phyloP scores from a whole-genome alignment of 2,113 vertebrate genomes.

The Hepsetus odoe region DNA sequence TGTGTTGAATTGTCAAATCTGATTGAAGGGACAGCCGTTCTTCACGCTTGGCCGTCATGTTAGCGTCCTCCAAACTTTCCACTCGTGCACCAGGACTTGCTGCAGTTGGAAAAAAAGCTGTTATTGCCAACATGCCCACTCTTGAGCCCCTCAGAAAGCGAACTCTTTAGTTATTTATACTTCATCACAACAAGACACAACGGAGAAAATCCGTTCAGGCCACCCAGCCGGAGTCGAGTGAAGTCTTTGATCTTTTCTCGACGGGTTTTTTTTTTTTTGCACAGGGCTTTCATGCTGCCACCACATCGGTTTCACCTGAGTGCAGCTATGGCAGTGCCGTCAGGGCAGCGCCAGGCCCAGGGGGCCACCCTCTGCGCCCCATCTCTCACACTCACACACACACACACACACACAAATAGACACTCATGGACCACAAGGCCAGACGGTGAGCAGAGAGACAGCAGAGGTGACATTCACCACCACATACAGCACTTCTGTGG shows the following conservation, averaged over 20 bases:
- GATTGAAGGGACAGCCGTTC: too few relatives aligned
- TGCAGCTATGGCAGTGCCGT: conserved; percentile 50
- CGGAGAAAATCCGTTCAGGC: too few relatives aligned
- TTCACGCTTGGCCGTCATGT: too few relatives aligned
- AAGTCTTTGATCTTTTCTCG: conserved; percentile 32
- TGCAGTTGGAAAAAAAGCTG: background rate
- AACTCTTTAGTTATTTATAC: background rate
- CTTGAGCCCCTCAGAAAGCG: background rate
- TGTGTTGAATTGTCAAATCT: too few relatives aligned
- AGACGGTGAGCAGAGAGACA: conserved; percentile 81
- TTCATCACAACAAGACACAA: background rate
- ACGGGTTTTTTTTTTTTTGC: conserved; percentile 14
- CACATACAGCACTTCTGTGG: conserved; percentile 83
- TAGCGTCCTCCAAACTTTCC: background rate
- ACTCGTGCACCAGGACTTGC: background rate
- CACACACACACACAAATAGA: too few relatives aligned
- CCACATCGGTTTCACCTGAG: conserved; percentile 52
- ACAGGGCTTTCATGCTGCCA: conserved; percentile 38
- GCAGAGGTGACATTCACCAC: conserved; percentile 86
- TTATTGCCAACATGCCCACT: background rate
- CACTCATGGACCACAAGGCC: conserved; percentile 59
- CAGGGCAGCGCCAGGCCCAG: conserved; percentile 41
- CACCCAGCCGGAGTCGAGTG: background rate
- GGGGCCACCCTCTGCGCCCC: conserved; percentile 37
- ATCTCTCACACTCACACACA: conserved; percentile 9